A percentile compares a stretch with the other conserved stretches of the same genome.
Conservation (phyloP, 2,113 vertebrate species). For the Nannospalax galili region DNA sequence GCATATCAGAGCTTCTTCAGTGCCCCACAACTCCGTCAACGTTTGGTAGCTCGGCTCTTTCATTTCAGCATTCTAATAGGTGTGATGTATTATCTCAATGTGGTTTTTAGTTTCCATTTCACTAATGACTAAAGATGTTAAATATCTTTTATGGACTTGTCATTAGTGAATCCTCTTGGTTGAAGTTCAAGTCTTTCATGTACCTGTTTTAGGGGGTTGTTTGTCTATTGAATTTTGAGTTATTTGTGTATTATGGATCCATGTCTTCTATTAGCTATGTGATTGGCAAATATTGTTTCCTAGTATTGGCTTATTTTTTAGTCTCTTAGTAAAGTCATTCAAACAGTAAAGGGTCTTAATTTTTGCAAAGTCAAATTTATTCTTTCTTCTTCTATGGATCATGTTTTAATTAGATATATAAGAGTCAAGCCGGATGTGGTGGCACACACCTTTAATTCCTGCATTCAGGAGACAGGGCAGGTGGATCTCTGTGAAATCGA, state of each 20-base stretch:
- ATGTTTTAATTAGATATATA: not conserved
- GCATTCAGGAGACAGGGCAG: too few species aligned
- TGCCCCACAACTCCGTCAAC: not conserved
- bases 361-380: slow-evolving; percentile 20
- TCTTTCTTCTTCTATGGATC: not conserved
- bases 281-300: slow-evolving; percentile 41
- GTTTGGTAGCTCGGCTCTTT: slow-evolving; percentile 10
- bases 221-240: slow-evolving; percentile 28
- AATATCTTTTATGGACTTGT: slow-evolving; percentile 15
- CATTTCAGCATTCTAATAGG: not conserved
- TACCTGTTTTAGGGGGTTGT: not conserved
- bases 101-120: slow-evolving; percentile 17
- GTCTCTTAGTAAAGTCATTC: slow-evolving; percentile 1
- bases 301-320: not conserved
- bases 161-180: not conserved
- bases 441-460: too few species aligned
- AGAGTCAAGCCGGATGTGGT: too few species aligned
- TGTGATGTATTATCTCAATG: not conserved
- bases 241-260: slow-evolving; percentile 34
- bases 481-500: too few species aligned
- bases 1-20: not conserved
- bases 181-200: slow-evolving; percentile 44
- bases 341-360: not conserved
- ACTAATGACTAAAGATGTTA: not conserved
- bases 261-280: not conserved